These are phyloP conservation scores for Dicycla oo DNA, from an alignment of 2,888 invertebrate genomes.

Conservation along the genomic window DNA sequence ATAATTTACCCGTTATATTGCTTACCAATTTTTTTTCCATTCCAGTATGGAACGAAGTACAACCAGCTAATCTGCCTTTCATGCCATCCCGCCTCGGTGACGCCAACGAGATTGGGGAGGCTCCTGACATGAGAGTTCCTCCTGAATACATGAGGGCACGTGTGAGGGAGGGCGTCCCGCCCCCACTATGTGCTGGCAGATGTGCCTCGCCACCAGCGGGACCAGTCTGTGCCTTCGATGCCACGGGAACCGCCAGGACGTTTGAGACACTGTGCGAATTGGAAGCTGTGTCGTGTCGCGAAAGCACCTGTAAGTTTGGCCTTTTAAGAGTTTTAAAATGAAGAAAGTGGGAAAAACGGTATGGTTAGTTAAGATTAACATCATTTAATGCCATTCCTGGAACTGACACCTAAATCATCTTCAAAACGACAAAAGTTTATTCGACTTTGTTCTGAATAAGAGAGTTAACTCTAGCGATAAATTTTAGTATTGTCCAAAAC, in stretches of 20 bases:
- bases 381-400: background rate
- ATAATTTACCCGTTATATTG: background rate
- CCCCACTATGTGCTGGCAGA: constrained; percentile 83
- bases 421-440: background rate
- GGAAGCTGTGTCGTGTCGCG: constrained; percentile 89
- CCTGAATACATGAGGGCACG: constrained; percentile 73
- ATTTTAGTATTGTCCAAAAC: background rate
- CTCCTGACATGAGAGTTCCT: constrained; percentile 71
- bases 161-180: constrained; percentile 85
- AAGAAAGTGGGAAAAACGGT: background rate
- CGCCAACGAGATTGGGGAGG: constrained; percentile 71
- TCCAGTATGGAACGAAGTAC: constrained; percentile 81
- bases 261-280: constrained; percentile 91
- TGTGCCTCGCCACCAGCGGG: constrained; percentile 85
- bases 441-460: background rate
- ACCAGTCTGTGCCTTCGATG: constrained; percentile 91
- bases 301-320: constrained; percentile 89
- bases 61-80: constrained; percentile 80
- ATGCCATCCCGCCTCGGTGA: constrained; percentile 77
- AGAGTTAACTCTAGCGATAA: background rate
- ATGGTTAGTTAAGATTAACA: background rate
- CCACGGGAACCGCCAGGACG: constrained; percentile 89
- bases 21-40: constrained; percentile 36
- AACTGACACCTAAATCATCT: background rate
- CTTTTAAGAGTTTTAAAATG: background rate